These are phyloP conservation scores for Tipula confusa DNA, from an alignment of 2,888 invertebrate species.

Conservation along the genomic window DNA sequence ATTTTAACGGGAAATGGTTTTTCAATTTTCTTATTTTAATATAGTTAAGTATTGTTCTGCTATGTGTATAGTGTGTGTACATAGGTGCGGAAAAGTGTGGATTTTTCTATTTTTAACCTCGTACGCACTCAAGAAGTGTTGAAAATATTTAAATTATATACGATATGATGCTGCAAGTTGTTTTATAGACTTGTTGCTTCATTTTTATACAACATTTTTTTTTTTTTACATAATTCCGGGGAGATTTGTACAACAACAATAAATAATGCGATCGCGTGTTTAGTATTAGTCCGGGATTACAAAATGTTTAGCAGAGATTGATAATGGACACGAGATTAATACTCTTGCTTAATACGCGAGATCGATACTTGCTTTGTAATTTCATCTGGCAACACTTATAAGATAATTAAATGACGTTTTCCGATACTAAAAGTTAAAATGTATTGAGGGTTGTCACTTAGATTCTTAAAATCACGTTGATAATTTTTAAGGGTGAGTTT, in stretches of 20 bases:
- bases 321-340: no score
- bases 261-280: neutral
- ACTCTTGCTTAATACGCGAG: no score
- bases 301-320: no score
- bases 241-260: neutral
- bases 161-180: neutral
- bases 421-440: no score
- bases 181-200: slow-evolving; percentile 25
- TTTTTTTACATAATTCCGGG: neutral
- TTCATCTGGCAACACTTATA: no score
- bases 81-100: neutral
- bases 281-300: neutral
- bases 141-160: neutral
- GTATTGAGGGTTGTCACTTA: no score
- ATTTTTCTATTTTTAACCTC: neutral
- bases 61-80: no score
- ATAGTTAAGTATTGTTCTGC: no score
- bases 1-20: neutral
- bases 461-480: no score
- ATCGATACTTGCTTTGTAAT: no score
- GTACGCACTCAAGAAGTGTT: neutral
- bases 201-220: neutral
- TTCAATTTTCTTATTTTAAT: neutral
- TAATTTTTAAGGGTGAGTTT: no score
- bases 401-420: no score